A percentile compares a stretch with the other conserved stretches of the same genome.
Conservation (phyloP, 2,113 vertebrate species). For the Plectropomus leopardus region DNA sequence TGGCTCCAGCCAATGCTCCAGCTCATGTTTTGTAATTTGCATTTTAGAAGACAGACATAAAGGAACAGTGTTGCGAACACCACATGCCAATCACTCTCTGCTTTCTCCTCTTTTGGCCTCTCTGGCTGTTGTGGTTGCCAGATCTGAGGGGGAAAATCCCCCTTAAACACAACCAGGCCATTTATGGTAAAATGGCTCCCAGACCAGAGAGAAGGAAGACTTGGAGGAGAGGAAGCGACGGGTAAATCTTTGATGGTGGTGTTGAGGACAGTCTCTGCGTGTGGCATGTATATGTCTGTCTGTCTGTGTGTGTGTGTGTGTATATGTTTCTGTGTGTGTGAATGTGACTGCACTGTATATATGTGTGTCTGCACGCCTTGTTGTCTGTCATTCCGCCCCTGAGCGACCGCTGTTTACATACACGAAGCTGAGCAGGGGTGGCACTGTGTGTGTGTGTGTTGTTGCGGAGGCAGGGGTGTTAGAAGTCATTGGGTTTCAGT, state of each 20-base stretch:
- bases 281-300: constrained; percentile 64
- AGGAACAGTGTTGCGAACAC: constrained; percentile 34
- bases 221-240: constrained; percentile 52
- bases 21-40: constrained; percentile 52
- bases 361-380: constrained; percentile 61
- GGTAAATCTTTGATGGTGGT: constrained; percentile 59
- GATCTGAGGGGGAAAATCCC: constrained; percentile 67
- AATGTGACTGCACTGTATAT: constrained; percentile 57
- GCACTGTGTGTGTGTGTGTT: constrained; percentile 42
- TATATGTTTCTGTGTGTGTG: constrained; percentile 18
- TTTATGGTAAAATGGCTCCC: constrained; percentile 65
- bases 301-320: constrained; percentile 40
- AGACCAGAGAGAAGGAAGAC: constrained; percentile 56
- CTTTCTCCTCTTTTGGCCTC: constrained; percentile 68
- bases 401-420: constrained; percentile 79
- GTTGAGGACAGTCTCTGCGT: constrained; percentile 47
- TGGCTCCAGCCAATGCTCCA: no score
- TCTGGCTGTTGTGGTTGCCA: constrained; percentile 63
- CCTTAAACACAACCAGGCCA: constrained; percentile 68
- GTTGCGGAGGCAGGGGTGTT: constrained; percentile 64
- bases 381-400: constrained; percentile 74
- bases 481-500: constrained; percentile 68
- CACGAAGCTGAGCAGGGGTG: constrained; percentile 61
- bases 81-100: constrained; percentile 60
- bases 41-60: constrained; percentile 32